phyloP scores from a whole-genome alignment of 2,113 vertebrate genomes.

The Neodontobutis hainanensis region DNA sequence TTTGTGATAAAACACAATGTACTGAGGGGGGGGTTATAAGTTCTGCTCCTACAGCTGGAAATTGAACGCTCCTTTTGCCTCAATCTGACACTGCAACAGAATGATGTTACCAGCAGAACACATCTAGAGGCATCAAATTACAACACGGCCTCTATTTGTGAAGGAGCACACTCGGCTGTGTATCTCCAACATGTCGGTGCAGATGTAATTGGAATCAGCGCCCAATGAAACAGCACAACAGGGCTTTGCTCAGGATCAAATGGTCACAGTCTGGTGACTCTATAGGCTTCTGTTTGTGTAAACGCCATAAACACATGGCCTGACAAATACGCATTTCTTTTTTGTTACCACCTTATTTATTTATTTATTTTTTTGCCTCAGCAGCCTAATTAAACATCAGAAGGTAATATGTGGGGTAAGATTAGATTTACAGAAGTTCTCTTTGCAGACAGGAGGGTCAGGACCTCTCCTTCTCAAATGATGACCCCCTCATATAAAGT shows the following conservation, averaged over 20 bases:
- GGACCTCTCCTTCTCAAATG: no score
- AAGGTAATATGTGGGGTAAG: slow-evolving; percentile 9
- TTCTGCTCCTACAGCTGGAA: slow-evolving; percentile 46
- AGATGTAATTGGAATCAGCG: slow-evolving; percentile 59
- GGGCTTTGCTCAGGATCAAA: slow-evolving; percentile 15
- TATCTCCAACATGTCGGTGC: slow-evolving; percentile 45
- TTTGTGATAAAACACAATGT: slow-evolving; percentile 57
- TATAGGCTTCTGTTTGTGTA: slow-evolving; percentile 10
- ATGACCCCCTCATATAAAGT: no score
- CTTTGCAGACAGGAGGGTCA: no score
- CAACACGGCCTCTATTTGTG: slow-evolving; percentile 37
- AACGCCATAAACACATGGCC: slow-evolving; percentile 1
- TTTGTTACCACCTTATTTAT: not conserved
- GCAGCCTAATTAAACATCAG: slow-evolving; percentile 13
- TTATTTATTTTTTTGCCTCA: slow-evolving; percentile 2
- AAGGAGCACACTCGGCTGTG: slow-evolving; percentile 34
- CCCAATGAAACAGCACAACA: slow-evolving; percentile 43
- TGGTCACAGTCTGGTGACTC: slow-evolving; percentile 56
- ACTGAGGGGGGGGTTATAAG: slow-evolving; percentile 42
- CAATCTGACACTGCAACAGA: slow-evolving; percentile 40
- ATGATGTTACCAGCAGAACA: slow-evolving; percentile 34
- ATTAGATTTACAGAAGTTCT: not conserved
- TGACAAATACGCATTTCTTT: no score
- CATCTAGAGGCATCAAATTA: slow-evolving; percentile 49
- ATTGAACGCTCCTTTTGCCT: slow-evolving; percentile 46